A percentile compares a stretch with the other conserved stretches of the same genome.
Evolutionary conservation across 1,140 invertebrate genomes (phyloP).

Genomic region (Mylabris phalerata): DNA sequence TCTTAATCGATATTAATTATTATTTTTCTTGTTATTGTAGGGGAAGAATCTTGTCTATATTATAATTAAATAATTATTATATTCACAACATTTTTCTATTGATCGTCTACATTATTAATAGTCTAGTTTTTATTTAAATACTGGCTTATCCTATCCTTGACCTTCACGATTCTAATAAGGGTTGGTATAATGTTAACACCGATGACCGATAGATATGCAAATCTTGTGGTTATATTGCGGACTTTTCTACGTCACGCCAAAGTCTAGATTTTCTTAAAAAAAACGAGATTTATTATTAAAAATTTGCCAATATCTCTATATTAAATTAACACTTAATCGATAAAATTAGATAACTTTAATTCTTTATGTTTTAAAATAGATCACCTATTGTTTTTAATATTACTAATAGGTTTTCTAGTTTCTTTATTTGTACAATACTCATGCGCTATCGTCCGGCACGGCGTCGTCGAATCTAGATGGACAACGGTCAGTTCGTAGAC

Average conservation of each 20-base stretch:
- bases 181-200: background rate
- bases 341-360: too few species aligned
- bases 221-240: constrained; percentile 1
- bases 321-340: too few species aligned
- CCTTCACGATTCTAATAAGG: constrained; percentile 1
- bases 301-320: too few species aligned
- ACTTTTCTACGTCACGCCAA: constrained; percentile 3
- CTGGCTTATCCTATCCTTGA: constrained; percentile 4
- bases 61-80: too few species aligned
- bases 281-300: too few species aligned
- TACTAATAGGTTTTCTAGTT: background rate
- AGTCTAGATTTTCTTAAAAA: background rate
- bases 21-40: too few species aligned
- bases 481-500: constrained; percentile 13
- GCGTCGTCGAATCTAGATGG: constrained; percentile 1
- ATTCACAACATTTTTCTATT: too few species aligned
- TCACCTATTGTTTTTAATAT: background rate
- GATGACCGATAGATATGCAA: constrained; percentile 10
- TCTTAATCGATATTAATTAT: too few species aligned
- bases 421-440: background rate
- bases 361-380: background rate
- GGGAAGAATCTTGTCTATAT: too few species aligned
- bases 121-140: too few species aligned
- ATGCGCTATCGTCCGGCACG: constrained; percentile 4
- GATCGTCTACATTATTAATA: too few species aligned